Base-by-base conservation (phyloP, 2,888 invertebrate genomes). In the Aspidapion aeneum region DNA sequence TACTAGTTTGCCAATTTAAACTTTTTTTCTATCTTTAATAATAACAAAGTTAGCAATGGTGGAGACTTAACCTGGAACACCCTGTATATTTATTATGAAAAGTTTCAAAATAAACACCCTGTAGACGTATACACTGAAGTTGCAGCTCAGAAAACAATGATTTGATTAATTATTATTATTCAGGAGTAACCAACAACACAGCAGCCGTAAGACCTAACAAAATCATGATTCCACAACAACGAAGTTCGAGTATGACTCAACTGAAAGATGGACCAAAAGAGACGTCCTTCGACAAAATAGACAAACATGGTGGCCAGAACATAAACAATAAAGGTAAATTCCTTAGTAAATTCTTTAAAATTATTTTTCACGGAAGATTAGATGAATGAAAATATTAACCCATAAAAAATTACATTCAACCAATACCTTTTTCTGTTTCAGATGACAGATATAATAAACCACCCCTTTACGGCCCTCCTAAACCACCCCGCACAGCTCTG, bases 171-270 rank as follows among this genome's bases (percentile, higher is more conserved):
- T n/a, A n/a, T n/a, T 35, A 35, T 35, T 35, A 7, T 35, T 7
- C 35, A 35, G 35, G 62, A 1, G 60, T 49, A 21, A 7, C 62
- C 18, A 81, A 81, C 51, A 84, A 86, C 69, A 86, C 87, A 1
- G 87, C 86, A 1, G 81, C 86, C 18, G 85, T 87, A 60, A 79
- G 85, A 56, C 87, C 87, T 12, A 87, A 86, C 72, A 88, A 87
- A 74, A 84, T 85, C 55, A 87, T 87, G 73, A 62, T 65, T 2
- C 60, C 56, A 2, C 89, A 90, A 72, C 90, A 90, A 75, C 83
- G 93, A 70, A 90, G 93, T 1, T 81, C 90, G 51, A 93, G 92
- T 75, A 90, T 94, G 89, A 93, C 93, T 1, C 93, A 93, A 74
- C 79, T 91, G 66, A 67, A 67, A 57, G 67, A 67, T 55, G 57